Conservation (phyloP, 2,797 vertebrate species). For the Hoplostethus mediterraneus region DNA sequence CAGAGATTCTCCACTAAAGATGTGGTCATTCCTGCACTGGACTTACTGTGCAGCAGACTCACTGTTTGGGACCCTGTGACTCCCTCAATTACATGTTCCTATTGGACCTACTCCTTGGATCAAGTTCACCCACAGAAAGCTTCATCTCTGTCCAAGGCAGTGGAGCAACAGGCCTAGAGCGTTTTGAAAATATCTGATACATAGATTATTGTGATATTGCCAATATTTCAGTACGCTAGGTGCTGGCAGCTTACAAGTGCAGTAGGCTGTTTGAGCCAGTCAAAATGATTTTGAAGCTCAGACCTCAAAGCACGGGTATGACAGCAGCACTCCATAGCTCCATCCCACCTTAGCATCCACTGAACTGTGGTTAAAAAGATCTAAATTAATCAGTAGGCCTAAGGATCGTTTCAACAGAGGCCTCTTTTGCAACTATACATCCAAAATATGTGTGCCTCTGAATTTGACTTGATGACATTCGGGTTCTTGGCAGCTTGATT, state of each 20-base stretch:
- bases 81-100: background rate
- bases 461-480: background rate
- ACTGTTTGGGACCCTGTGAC: background rate
- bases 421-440: no score
- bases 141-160: conserved; percentile 36
- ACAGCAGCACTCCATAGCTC: conserved; percentile 18
- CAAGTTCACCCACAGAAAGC: conserved; percentile 34
- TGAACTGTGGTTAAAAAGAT: background rate
- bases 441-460: background rate
- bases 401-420: background rate
- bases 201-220: conserved; percentile 29
- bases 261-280: no score
- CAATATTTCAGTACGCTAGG: conserved; percentile 48
- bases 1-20: background rate
- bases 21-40: conserved; percentile 5
- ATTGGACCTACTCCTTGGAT: no score
- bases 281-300: conserved; percentile 11
- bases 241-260: conserved; percentile 31
- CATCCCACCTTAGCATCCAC: conserved; percentile 9
- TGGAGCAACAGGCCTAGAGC: conserved; percentile 48
- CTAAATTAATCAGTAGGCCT: background rate
- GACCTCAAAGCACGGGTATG: no score
- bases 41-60: background rate
- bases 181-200: conserved; percentile 59
- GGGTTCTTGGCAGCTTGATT: background rate